phyloP scores from a whole-genome alignment of 2,797 vertebrate genomes.

The Cygnus olor region DNA sequence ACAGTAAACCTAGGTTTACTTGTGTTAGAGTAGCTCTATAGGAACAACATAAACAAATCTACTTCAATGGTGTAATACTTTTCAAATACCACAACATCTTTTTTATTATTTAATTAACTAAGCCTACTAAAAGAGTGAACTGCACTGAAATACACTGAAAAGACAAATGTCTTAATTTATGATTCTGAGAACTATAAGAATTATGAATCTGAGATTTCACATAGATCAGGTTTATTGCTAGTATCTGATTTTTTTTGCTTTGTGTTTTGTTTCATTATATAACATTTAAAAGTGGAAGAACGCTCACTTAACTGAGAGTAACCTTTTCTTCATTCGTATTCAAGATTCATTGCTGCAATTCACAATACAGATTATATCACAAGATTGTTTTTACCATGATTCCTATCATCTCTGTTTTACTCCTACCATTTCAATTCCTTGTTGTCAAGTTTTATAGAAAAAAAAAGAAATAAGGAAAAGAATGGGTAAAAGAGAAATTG shows the following conservation, averaged over 20 bases:
- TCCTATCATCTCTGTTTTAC: neutral
- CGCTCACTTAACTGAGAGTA: neutral
- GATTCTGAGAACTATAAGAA: neutral
- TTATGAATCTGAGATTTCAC: neutral
- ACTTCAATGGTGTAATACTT: neutral
- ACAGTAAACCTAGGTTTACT: slow-evolving; percentile 16
- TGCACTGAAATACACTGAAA: neutral
- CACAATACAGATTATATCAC: neutral
- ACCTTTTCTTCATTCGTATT: neutral
- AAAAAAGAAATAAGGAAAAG: slow-evolving; percentile 6
- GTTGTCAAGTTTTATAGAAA: neutral
- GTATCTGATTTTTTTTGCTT: neutral
- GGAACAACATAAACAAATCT: slow-evolving; percentile 29
- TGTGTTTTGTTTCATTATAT: neutral
- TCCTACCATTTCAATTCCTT: neutral
- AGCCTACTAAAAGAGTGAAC: neutral
- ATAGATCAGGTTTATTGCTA: neutral
- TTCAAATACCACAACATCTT: neutral
- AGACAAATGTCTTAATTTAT: neutral
- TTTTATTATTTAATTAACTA: neutral
- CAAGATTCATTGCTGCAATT: neutral
- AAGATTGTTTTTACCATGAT: neutral
- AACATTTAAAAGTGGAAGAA: neutral
- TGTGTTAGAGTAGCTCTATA: slow-evolving; percentile 23
- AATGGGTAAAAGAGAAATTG: neutral